Evolutionary conservation across 2,888 invertebrate genomes (phyloP).

Genomic region (Polymixis flavicincta): DNA sequence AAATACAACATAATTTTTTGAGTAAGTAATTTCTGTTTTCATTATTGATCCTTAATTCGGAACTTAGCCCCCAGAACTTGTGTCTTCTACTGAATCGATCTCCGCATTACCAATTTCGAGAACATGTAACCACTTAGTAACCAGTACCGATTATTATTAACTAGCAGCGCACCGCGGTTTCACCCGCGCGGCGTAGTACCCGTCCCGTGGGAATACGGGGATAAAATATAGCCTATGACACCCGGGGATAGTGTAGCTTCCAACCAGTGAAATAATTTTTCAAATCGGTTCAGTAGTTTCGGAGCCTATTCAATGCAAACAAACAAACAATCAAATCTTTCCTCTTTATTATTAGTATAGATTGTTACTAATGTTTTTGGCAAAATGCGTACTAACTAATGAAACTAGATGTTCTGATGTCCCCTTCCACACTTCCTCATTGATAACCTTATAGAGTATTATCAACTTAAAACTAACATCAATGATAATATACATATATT

Average conservation of each 20-base stretch:
- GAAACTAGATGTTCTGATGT: not conserved
- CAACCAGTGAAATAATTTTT: too few relatives aligned
- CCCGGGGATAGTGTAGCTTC: too few relatives aligned
- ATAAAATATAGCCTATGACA: too few relatives aligned
- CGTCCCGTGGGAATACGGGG: too few relatives aligned
- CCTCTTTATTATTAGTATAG: too few relatives aligned
- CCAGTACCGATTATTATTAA: not conserved
- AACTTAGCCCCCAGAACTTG: not conserved
- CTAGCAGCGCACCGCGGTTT: too few relatives aligned
- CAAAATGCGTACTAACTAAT: not conserved
- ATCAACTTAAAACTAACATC: not conserved
- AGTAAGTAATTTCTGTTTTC: not conserved
- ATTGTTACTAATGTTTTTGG: not conserved
- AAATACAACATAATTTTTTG: too few relatives aligned
- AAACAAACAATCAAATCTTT: too few relatives aligned
- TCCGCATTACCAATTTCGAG: not conserved
- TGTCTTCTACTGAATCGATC: not conserved
- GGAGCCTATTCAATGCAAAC: too few relatives aligned
- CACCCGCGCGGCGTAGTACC: too few relatives aligned
- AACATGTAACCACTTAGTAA: not conserved
- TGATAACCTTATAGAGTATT: slow-evolving; percentile 12
- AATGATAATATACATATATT: not conserved
- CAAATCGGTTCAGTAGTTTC: too few relatives aligned
- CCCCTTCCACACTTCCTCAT: slow-evolving; percentile 4
- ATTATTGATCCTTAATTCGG: not conserved